Evolutionary conservation across 2,797 vertebrate species (phyloP), one percentile per base, ranked within the genome.

Genomic region (Silurus aristotelis): DNA sequence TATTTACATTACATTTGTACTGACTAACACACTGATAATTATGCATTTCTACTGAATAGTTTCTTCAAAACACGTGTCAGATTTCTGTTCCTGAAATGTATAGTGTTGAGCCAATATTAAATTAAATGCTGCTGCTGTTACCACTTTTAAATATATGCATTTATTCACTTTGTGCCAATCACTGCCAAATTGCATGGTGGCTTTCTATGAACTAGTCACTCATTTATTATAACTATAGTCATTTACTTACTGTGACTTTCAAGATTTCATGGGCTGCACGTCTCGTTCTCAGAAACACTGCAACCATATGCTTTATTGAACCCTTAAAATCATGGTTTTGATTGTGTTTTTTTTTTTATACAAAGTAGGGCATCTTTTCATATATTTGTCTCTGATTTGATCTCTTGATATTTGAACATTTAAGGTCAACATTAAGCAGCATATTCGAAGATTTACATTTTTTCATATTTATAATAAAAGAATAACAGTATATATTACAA

Each of bases 221-320:
- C 60, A 79, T 48, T 79, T 64, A 79, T 46, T 79, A 25, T 64
- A 43, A 79, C 60, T 79, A 79, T 63, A 64, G 27, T 43, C 38
- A 78, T 78, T 20, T 78, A 22, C 55, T 58, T 78, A 38, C 19
- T 13, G 75, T 61, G 9, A 38, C 9, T 61, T 38, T 78, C 22
- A 78, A 77, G 55, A 58, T 22, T 58, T 77, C 20, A 38, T 77
- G 75, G 17, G 27, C 25, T 77, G 8, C 17, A 77, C 10, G 5
- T 31, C 9, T 19, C 55, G 12, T 60, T 77, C 55, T 31, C 25
- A 38, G 52, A 31, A 60, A 77, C 25, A 56, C 13, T 15, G 22
- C 20, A 71, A 71, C 43, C 48, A 52, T 52, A 52, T 52, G 48
- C 48, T 52, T 52, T 52, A 52, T 52, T 52, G 48, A 52, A 52